Evolutionary conservation across 2,113 vertebrate genomes (phyloP).

Genomic region (Serinus canaria): DNA sequence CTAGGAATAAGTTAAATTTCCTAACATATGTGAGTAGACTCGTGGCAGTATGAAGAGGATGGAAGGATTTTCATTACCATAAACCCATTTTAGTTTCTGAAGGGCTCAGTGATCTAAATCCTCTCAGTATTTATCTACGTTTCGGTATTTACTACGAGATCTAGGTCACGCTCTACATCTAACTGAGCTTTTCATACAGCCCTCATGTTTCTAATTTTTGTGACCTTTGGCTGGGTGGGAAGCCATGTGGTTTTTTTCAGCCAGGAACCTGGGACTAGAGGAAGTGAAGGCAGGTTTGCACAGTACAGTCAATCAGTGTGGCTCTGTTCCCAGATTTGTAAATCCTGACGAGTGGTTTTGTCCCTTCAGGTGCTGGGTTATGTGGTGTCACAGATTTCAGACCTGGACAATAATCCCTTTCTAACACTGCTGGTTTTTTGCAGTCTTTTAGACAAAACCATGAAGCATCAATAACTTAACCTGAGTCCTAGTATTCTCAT

Average conservation of each 20-base stretch:
- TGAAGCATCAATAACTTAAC: not conserved
- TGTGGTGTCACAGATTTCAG: not conserved
- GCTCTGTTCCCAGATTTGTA: not conserved
- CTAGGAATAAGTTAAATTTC: not conserved
- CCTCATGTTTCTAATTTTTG: not conserved
- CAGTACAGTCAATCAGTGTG: accelerated
- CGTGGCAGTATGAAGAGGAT: not conserved
- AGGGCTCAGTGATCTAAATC: constrained; percentile 31
- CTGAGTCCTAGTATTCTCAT: not conserved
- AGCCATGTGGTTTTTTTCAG: not conserved
- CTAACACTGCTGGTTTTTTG: not conserved
- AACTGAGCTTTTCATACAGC: not conserved
- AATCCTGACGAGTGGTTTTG: not conserved
- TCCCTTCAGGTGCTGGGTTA: not conserved
- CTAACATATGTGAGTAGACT: not conserved
- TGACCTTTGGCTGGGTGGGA: not conserved
- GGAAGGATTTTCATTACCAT: constrained; percentile 43
- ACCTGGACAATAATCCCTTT: not conserved
- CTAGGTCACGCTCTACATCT: not conserved
- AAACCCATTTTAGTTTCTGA: constrained; percentile 25
- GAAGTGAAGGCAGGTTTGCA: not conserved
- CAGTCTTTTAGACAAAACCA: not conserved
- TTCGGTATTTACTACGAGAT: not conserved
- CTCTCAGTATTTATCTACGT: not conserved
- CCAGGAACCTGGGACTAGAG: not conserved